Conservation (phyloP, 2,888 invertebrate species). For the Brachylomia viminalis region DNA sequence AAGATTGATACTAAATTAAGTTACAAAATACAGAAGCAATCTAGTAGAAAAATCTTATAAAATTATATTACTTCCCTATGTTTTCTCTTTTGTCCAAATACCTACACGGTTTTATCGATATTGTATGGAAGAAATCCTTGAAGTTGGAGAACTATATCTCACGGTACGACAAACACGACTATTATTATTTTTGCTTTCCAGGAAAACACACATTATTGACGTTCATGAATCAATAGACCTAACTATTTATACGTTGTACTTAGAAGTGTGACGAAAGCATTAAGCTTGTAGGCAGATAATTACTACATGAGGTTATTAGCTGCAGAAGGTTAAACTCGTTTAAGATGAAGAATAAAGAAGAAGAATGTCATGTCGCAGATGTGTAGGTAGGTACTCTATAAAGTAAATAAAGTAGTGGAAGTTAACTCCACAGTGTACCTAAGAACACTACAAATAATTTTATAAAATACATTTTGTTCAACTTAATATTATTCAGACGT, state of each 20-base stretch:
- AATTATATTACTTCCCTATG: constrained; percentile 9
- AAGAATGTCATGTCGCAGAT: background rate
- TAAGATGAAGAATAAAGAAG: too few species aligned
- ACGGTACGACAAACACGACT: constrained; percentile 79
- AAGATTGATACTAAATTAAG: background rate
- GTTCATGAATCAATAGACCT: constrained; percentile 29
- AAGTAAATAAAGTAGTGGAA: background rate
- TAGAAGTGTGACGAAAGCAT: constrained; percentile 36
- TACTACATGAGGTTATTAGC: constrained; percentile 15
- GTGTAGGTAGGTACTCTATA: background rate
- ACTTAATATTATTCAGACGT: constrained; percentile 13
- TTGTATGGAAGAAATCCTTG: constrained; percentile 72
- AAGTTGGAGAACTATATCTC: constrained; percentile 77
- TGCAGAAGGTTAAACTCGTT: background rate
- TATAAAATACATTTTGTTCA: background rate
- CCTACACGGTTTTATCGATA: constrained; percentile 68
- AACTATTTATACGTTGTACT: constrained; percentile 25
- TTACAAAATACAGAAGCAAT: constrained; percentile 15
- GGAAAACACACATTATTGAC: constrained; percentile 79
- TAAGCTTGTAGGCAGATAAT: constrained; percentile 31
- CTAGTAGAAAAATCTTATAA: constrained; percentile 1
- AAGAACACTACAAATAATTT: background rate
- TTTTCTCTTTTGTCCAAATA: constrained; percentile 31
- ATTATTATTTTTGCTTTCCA: constrained; percentile 72
- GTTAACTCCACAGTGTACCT: background rate